Evolutionary conservation across 2,888 invertebrate genomes (phyloP).

Genomic region (Drosophila atripex): DNA sequence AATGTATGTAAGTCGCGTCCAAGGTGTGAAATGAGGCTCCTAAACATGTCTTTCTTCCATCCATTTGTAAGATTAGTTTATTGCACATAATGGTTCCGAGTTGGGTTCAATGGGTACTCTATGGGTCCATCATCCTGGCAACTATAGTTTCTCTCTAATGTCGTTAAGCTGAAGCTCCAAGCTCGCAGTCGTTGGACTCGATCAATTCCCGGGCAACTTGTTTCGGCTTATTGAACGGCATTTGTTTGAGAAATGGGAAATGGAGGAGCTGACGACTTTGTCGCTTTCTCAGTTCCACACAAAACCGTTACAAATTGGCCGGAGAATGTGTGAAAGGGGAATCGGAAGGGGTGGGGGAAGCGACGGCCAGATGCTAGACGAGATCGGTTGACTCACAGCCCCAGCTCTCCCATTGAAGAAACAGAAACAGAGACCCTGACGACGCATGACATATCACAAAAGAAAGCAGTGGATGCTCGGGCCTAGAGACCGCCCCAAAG

Average conservation of each 20-base stretch:
- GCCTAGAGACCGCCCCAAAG: constrained; percentile 39
- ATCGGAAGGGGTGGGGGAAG: not conserved
- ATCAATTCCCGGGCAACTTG: constrained; percentile 36
- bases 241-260: constrained; percentile 23
- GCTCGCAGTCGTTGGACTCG: constrained; percentile 7
- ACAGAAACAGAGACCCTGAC: constrained; percentile 12
- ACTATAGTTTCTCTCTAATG: not conserved
- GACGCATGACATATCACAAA: constrained; percentile 43
- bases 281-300: constrained; percentile 45
- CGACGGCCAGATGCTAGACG: not conserved
- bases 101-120: not conserved
- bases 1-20: too few relatives aligned
- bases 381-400: constrained; percentile 16
- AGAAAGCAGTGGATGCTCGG: constrained; percentile 41
- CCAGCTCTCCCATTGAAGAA: constrained; percentile 3
- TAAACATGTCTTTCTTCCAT: not conserved
- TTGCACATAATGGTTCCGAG: too few relatives aligned
- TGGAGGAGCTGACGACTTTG: constrained; percentile 35
- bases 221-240: constrained; percentile 39
- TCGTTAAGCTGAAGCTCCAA: not conserved
- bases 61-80: too few relatives aligned
- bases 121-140: not conserved
- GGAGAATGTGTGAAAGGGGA: constrained; percentile 49
- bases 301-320: constrained; percentile 67
- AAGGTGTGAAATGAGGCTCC: too few relatives aligned